Base-by-base conservation (phyloP, 2,797 vertebrate genomes). In the Furcifer pardalis region DNA sequence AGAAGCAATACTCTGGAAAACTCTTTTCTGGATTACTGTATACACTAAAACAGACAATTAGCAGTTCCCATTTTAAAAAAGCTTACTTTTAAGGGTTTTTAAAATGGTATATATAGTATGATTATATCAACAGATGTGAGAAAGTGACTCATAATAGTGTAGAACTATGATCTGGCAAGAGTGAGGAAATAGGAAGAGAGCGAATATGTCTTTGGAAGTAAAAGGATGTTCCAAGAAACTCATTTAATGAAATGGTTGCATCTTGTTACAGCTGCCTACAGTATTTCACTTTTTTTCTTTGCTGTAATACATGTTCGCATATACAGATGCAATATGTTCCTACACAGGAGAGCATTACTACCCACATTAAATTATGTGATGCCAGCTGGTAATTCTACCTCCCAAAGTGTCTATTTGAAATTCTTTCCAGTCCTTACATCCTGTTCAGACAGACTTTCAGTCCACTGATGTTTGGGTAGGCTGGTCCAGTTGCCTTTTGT, bases 231-330 rank as follows among this genome's bases (percentile, higher is more conserved):
- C 78, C 23, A 87, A 86, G 80, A 88, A 85, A 87, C 84, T 35
- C 84, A 78, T 91, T 93, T 92, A 88, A 90, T 83, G 81, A 87
- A 91, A 79, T 92, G 90, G 82, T 82, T 89, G 90, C 79, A 82
- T 89, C 91, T 90, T 79, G 63, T 92, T 90, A 92, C 78, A 87
- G 27, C 71, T 90, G 81, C 66, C 68, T 84, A n/a, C n/a, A n/a
- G n/a, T n/a, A 10, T 72, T 71, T 27, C 76, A 72, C 40, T 79
- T 93, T 8, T 91, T 88, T 72, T 35, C 37, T 80, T 86, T 85
- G 56, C 81, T 85, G 68, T 75, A 90, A 86, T 65, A 73, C 84
- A 92, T 90, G 17, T 80, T 15, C 21, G 30, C 81, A 84, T 82
- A 77, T 68, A 87, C 9, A 72, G 30, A 81, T 40, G 87, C 89